Percentiles rank a stretch among this genome's conserved stretches.
Evolutionary conservation across 2,888 invertebrate genomes (phyloP).

Genomic region (Pimpla rufipes): DNA sequence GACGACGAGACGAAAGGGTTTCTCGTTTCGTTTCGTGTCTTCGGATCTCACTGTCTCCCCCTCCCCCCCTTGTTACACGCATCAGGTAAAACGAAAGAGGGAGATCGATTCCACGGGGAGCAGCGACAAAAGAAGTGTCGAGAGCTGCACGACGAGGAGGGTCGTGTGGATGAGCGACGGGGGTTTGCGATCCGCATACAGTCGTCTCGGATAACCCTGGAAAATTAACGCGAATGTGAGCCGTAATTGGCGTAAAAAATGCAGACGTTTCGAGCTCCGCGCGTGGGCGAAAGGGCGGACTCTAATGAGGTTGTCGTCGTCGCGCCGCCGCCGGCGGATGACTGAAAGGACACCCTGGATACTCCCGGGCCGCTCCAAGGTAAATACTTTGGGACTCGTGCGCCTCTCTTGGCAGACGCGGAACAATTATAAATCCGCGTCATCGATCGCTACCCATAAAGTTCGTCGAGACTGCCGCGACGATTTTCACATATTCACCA

Average conservation of each 20-base stretch:
- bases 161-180: constrained; percentile 13
- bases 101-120: constrained; percentile 56
- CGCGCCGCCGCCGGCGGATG: constrained; percentile 41
- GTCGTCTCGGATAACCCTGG: constrained; percentile 61
- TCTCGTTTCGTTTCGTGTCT: constrained; percentile 37
- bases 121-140: constrained; percentile 58
- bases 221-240: constrained; percentile 64
- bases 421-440: neutral
- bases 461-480: too few relatives aligned
- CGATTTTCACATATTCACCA: too few relatives aligned
- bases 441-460: neutral
- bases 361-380: constrained; percentile 27
- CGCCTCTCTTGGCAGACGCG: neutral
- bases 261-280: constrained; percentile 65
- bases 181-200: constrained; percentile 17
- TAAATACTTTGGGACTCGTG: constrained; percentile 6
- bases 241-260: constrained; percentile 68
- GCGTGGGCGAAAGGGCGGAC: constrained; percentile 46
- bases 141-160: constrained; percentile 34
- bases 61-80: constrained; percentile 15
- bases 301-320: constrained; percentile 63
- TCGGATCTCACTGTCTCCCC: neutral
- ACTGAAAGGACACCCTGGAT: constrained; percentile 38
- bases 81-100: constrained; percentile 51
- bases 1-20: constrained; percentile 46